Evolutionary conservation across 1,140 invertebrate genomes (phyloP).

Genomic region (Cephus cinctus): DNA sequence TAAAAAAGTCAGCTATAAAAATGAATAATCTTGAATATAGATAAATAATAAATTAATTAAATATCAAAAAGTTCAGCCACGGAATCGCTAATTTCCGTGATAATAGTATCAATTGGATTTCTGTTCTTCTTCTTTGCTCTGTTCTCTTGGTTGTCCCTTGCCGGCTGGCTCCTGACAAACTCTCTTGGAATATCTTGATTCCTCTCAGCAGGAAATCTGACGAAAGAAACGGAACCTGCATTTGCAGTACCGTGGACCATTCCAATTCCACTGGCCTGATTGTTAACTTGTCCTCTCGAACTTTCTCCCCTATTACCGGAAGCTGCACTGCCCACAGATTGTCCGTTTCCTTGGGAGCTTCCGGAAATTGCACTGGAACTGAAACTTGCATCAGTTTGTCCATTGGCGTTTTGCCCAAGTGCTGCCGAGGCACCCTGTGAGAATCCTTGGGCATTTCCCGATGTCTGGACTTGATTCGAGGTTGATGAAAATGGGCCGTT

Average conservation of each 20-base stretch:
- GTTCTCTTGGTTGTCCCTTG: slow-evolving; percentile 13
- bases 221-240: slow-evolving; percentile 19
- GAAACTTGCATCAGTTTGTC: slow-evolving; percentile 26
- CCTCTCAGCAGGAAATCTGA: slow-evolving; percentile 21
- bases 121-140: slow-evolving; percentile 10
- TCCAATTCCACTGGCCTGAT: slow-evolving; percentile 17
- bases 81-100: slow-evolving; percentile 24
- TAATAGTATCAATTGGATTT: slow-evolving; percentile 19
- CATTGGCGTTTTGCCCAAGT: slow-evolving; percentile 20
- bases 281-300: slow-evolving; percentile 25
- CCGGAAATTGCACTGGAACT: slow-evolving; percentile 29
- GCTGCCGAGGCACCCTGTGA: slow-evolving; percentile 27
- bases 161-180: slow-evolving; percentile 28
- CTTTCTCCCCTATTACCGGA: slow-evolving; percentile 23
- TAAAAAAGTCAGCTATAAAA: not conserved
- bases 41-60: slow-evolving; percentile 5
- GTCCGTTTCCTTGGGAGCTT: slow-evolving; percentile 24
- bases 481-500: slow-evolving; percentile 22
- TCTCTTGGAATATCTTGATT: slow-evolving; percentile 27
- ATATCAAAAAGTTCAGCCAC: slow-evolving; percentile 28
- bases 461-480: slow-evolving; percentile 24
- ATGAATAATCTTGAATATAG: slow-evolving; percentile 3
- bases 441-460: slow-evolving; percentile 29
- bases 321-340: slow-evolving; percentile 22
- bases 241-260: slow-evolving; percentile 26